These are phyloP conservation scores for Anastrepha ludens DNA, from an alignment of 1,140 invertebrate genomes.

Conservation along the genomic window DNA sequence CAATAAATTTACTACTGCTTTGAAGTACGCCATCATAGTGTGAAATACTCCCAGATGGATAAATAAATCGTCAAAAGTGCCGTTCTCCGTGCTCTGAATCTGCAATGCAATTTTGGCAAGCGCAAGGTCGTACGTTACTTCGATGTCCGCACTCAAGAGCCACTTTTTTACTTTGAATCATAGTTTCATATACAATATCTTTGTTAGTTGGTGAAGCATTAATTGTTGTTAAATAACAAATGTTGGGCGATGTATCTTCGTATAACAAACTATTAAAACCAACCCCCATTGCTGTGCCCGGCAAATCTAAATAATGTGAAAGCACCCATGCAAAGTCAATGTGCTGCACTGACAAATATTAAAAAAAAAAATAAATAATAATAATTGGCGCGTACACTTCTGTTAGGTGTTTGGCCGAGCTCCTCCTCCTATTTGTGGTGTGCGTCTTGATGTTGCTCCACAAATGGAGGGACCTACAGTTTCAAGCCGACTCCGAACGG, in stretches of 20 bases:
- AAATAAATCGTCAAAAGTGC: too few species aligned
- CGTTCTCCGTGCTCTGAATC: conserved; percentile 64
- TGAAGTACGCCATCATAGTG: not conserved
- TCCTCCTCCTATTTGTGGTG: too few species aligned
- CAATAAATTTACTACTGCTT: not conserved
- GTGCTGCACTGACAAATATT: too few species aligned
- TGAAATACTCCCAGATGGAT: not conserved
- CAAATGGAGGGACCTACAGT: too few species aligned
- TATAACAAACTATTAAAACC: conserved; percentile 63
- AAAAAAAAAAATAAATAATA: too few species aligned
- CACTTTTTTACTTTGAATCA: conserved; percentile 56
- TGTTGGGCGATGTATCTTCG: conserved; percentile 58
- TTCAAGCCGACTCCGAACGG: too few species aligned
- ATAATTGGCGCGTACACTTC: too few species aligned
- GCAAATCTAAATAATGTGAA: conserved; percentile 38
- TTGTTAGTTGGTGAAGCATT: conserved; percentile 70
- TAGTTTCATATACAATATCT: conserved; percentile 70
- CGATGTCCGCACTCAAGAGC: conserved; percentile 62
- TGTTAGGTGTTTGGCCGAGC: too few species aligned
- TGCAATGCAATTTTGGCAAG: conserved; percentile 73
- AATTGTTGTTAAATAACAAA: conserved; percentile 71
- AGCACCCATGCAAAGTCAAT: too few species aligned
- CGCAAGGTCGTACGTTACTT: conserved; percentile 72
- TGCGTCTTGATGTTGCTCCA: too few species aligned
- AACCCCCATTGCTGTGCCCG: conserved; percentile 65